Evolutionary conservation across 2,888 invertebrate species (phyloP).

Genomic region (Yponomeuta cagnagella): DNA sequence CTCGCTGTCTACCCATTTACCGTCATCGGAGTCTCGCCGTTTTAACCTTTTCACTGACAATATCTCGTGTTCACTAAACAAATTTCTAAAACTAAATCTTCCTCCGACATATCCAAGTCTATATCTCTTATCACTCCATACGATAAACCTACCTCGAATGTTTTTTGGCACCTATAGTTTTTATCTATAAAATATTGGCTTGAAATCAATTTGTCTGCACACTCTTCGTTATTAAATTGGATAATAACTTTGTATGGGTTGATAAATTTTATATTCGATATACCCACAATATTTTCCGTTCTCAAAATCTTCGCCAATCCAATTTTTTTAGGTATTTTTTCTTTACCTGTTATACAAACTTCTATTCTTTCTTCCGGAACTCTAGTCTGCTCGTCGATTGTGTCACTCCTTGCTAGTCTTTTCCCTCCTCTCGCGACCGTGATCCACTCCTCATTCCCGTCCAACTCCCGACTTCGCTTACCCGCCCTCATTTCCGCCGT

Average conservation of each 20-base stretch:
- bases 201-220: no score
- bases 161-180: no score
- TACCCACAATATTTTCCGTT: neutral
- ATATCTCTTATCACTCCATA: no score
- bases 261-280: neutral
- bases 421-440: neutral
- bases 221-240: no score
- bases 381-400: neutral
- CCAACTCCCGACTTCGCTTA: neutral
- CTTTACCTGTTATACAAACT: neutral
- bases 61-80: neutral
- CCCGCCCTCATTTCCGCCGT: neutral
- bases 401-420: neutral
- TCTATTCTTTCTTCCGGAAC: conserved; percentile 4
- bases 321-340: conserved; percentile 14
- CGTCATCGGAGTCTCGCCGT: neutral
- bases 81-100: neutral
- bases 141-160: no score
- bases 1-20: conserved; percentile 12
- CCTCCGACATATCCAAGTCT: neutral
- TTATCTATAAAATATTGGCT: no score
- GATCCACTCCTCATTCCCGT: conserved; percentile 1
- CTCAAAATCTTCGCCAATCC: conserved; percentile 12
- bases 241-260: conserved; percentile 4
- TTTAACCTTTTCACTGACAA: conserved; percentile 6